Evolutionary conservation across 1,140 invertebrate genomes (phyloP), one percentile per base, ranked within the genome.

Genomic region (Drosophila pseudoobscura): DNA sequence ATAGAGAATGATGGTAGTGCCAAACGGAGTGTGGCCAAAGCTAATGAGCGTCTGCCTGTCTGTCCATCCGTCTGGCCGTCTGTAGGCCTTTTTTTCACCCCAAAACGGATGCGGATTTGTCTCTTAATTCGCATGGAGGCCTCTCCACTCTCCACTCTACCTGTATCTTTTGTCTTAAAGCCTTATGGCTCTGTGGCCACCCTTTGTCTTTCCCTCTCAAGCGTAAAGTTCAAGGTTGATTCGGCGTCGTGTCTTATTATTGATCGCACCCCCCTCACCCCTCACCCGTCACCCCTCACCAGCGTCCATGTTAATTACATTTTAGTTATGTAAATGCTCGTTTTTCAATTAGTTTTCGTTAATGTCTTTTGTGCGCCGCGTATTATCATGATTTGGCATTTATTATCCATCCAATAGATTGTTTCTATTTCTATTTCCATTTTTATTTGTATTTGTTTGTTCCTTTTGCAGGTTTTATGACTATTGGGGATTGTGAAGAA

Each of bases 251-350:
- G 70, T 87, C 59, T 75, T 87, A 72, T 75, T 88, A 88, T 88
- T 87, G 78, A 88, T 88, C 82, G 70, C 78, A 20, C 20, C 20
- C 51, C 24, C 24, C 51, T 51, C 79, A 63, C 60, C 73, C 31
- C 20, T 20, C 20, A 2, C 3, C 41, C n/a, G 60, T 58, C 58
- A 11, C 35, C 35, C 64, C 20, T 20, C 20, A 2, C 3, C 41
- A 24, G 57, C 41, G 22, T 41, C 24, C 24, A 60, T 62, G 60
- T 70, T 82, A 78, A 87, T 87, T 88, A 87, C 78, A 78, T 57
- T 88, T 88, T 66, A 82, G 75, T 88, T 88, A 88, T 87, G 82
- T 87, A 87, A 87, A 87, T 88, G 59, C 70, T 44, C 63, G 45
- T 65, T 66, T 88, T 87, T 82, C 78, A 85, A 85, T 85, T 87